Percentiles rank a stretch among this genome's conserved stretches.
phyloP scores from a whole-genome alignment of 2,888 invertebrate genomes.

The Ochropleura leucogaster region DNA sequence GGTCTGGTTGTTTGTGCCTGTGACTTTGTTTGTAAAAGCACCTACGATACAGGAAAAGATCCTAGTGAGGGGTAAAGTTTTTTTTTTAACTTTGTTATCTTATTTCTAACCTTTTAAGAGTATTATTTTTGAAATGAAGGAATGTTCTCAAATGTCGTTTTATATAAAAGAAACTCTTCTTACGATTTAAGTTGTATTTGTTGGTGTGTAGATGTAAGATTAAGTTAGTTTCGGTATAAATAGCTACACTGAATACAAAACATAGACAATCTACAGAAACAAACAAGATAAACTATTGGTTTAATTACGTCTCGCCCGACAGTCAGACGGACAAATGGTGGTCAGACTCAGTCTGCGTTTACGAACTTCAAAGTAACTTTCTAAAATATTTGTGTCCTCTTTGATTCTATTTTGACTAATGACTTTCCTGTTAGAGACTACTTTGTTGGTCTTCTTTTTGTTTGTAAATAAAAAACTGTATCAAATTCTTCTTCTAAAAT shows the following conservation, averaged over 20 bases:
- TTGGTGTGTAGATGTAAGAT: no score
- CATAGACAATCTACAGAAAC: slow-evolving; percentile 26
- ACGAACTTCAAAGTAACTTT: slow-evolving; percentile 61
- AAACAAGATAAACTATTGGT: slow-evolving; percentile 44
- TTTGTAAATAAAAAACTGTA: background rate
- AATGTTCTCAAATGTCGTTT: no score
- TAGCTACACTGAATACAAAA: slow-evolving; percentile 2
- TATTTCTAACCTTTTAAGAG: no score
- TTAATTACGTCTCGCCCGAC: slow-evolving; percentile 51
- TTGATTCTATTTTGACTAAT: slow-evolving; percentile 67
- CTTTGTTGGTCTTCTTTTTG: slow-evolving; percentile 8
- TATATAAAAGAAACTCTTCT: no score
- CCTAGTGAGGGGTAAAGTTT: no score
- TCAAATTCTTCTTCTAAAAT: background rate
- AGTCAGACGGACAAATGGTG: slow-evolving; percentile 23
- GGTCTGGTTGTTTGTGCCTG: no score
- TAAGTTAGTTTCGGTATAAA: background rate
- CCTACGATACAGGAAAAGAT: no score
- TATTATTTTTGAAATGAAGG: no score
- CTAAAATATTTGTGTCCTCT: slow-evolving; percentile 57
- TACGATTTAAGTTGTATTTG: no score
- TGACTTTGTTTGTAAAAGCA: no score
- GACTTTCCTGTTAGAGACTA: slow-evolving; percentile 61
- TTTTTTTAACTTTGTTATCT: no score
- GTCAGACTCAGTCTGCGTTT: slow-evolving; percentile 29